A percentile compares a stretch with the other conserved stretches of the same genome.
Evolutionary conservation across 2,113 vertebrate species (phyloP).

Genomic region (Archocentrus centrarchus): DNA sequence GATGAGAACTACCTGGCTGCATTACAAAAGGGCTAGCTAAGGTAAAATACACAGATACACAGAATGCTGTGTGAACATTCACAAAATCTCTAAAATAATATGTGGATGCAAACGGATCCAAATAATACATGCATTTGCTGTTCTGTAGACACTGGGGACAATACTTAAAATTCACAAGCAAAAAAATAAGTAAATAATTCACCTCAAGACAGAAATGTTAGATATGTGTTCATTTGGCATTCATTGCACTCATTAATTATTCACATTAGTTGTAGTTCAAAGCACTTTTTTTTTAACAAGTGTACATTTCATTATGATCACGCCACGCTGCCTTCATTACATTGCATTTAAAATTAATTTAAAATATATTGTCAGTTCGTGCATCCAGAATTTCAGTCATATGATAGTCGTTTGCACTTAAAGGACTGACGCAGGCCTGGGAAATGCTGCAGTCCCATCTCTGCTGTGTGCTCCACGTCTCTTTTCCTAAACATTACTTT

Average conservation of each 20-base stretch:
- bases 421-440: not conserved
- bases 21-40: not conserved
- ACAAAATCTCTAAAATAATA: not conserved
- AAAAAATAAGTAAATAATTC: not conserved
- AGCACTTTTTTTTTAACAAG: not conserved
- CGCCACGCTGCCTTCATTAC: not conserved
- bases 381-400: not conserved
- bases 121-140: not conserved
- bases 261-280: not conserved
- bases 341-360: not conserved
- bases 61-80: not conserved
- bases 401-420: not conserved
- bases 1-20: not conserved
- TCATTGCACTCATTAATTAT: not conserved
- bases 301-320: constrained; percentile 4
- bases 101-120: not conserved
- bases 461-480: not conserved
- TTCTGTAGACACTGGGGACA: not conserved
- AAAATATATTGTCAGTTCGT: not conserved
- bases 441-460: not conserved
- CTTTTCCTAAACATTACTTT: not conserved
- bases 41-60: not conserved
- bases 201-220: not conserved
- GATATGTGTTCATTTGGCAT: constrained; percentile 1
- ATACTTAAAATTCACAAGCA: constrained; percentile 6